phyloP scores from a whole-genome alignment of 2,797 vertebrate species.

The Lepilemur ruficaudatus region DNA sequence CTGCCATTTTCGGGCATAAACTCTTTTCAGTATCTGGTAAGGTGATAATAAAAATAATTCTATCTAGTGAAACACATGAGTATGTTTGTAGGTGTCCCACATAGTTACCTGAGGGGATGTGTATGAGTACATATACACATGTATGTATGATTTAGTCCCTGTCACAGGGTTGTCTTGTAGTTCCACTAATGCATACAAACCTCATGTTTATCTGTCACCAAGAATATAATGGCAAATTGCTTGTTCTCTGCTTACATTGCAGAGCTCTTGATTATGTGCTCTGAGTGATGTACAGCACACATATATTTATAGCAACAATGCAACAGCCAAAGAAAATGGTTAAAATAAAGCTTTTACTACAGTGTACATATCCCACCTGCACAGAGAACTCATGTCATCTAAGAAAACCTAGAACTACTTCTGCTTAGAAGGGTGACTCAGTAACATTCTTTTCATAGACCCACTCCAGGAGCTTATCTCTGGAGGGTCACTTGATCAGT shows the following conservation, averaged over 20 bases:
- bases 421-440: not conserved
- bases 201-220: not conserved
- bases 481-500: not conserved
- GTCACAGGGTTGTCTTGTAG: not conserved
- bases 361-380: not conserved
- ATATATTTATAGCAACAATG: not conserved
- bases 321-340: conserved; percentile 45
- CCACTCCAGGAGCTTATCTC: not conserved
- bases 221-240: conserved; percentile 44
- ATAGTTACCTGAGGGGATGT: not conserved
- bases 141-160: not conserved
- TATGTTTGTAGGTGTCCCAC: not conserved
- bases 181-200: not conserved
- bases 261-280: conserved; percentile 31
- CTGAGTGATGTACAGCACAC: conserved; percentile 6
- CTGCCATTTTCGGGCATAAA: conserved; percentile 61
- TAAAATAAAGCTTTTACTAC: conserved; percentile 38
- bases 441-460: not conserved
- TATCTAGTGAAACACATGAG: not conserved
- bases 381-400: not conserved
- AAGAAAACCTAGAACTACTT: not conserved
- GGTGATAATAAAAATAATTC: conserved; percentile 65
- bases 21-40: conserved; percentile 56
- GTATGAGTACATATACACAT: not conserved
- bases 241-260: conserved; percentile 10